Evolutionary conservation across 2,888 invertebrate species (phyloP), one percentile per base, ranked within the genome.

Genomic region (Shargacucullia verbasci): DNA sequence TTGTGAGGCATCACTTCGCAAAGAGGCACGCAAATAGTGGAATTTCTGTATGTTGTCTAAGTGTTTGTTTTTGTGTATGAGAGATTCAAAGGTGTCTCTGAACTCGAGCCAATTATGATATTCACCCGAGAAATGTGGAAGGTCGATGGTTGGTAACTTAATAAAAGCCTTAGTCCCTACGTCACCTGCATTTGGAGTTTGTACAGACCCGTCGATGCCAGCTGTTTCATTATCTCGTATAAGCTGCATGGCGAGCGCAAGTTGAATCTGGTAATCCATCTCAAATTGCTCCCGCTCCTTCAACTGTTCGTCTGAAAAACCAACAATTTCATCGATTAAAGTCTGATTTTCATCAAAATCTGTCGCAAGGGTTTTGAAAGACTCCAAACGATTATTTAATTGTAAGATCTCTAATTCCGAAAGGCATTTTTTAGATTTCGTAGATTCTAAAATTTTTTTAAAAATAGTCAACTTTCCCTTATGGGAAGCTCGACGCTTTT

Each of bases 41-140:
- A 35, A 31, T 14, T 12, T 43, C 31, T 31, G 35, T 13, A 35
- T 12, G 35, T 35, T 35, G 12, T 35, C 35, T 5, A 35, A 6
- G 7, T 3, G 1, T 35, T 6, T 35, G 12, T 35, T 35, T 13
- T 35, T 35, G 12, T 35, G 35, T 35, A 35, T 35, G 9, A 13
- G 35, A 12, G 13, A 35, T 13, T 35, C 8, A 8, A 35, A 35
- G 0, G 35, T 35, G 35, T 35, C 35, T 13, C 35, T 35, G 13
- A 7, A 35, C 27, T 41, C 25, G 29, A 27, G 12, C 27, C 27
- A 25, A 41, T 29, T 27, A 2, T 29, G 39, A 39, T 11, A n/a
- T n/a, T n/a, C n/a, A 41, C 41, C 41, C 8, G 41, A 41, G 14
- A 41, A 27, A 27, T 41, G 41, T 41, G 27, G 41, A 41, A 41